These are phyloP conservation scores for Syngnathus floridae DNA, from an alignment of 2,113 vertebrate species.

Conservation along the genomic window DNA sequence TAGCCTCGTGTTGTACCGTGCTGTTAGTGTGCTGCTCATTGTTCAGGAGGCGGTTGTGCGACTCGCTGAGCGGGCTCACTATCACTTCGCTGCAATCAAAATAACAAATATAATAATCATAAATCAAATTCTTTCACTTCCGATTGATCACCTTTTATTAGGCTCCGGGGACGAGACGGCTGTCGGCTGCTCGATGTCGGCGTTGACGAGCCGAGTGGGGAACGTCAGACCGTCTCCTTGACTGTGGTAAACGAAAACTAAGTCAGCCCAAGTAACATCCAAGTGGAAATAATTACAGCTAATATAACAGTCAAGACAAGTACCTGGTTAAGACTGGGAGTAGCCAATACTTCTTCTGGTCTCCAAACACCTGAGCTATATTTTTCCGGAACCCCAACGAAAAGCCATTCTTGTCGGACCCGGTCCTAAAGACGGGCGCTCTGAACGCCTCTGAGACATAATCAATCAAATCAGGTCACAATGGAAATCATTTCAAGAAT, in stretches of 20 bases:
- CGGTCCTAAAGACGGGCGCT: constrained; percentile 86
- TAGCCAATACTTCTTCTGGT: constrained; percentile 90
- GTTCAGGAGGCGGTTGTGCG: constrained; percentile 82
- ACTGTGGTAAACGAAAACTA: constrained; percentile 59
- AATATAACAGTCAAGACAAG: neutral
- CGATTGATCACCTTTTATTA: constrained; percentile 74
- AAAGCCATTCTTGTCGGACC: constrained; percentile 91
- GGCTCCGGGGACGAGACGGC: constrained; percentile 74
- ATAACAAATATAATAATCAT: neutral
- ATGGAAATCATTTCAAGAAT: neutral
- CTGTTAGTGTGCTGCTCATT: constrained; percentile 75
- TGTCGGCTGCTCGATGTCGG: constrained; percentile 80
- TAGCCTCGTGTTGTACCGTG: constrained; percentile 66
- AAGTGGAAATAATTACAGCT: neutral
- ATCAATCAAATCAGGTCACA: neutral
- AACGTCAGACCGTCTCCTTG: constrained; percentile 90
- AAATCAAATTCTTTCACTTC: neutral
- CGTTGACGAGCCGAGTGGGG: constrained; percentile 82
- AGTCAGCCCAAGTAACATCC: neutral
- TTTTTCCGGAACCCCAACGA: constrained; percentile 90
- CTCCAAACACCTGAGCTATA: constrained; percentile 87
- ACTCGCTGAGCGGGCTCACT: constrained; percentile 80
- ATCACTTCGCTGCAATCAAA: constrained; percentile 67
- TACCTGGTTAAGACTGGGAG: constrained; percentile 92
- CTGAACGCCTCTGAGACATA: constrained; percentile 85